Evolutionary conservation across 2,888 invertebrate genomes (phyloP).

Genomic region (Dryococelus australis): DNA sequence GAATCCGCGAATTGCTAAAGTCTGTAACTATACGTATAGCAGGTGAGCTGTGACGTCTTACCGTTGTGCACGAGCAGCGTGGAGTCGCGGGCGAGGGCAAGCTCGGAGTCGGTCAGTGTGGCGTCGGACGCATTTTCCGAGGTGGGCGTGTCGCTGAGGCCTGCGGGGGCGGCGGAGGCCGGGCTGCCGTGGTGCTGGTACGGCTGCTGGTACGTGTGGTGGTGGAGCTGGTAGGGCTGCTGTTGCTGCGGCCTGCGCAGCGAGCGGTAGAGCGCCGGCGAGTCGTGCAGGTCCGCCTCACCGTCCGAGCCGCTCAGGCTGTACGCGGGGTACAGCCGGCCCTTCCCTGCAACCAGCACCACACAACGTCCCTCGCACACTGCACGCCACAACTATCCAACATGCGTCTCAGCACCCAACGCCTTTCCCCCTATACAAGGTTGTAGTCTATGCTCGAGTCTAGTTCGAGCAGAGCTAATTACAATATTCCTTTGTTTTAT

Average conservation of each 20-base stretch:
- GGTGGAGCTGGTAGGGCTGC: constrained; percentile 54
- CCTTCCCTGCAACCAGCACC: constrained; percentile 66
- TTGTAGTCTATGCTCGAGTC: too few species aligned
- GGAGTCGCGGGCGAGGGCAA: constrained; percentile 81
- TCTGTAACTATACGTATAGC: too few species aligned
- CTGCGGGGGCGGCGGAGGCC: constrained; percentile 60
- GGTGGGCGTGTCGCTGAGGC: constrained; percentile 80
- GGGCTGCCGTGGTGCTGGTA: constrained; percentile 45
- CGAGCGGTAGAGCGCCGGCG: constrained; percentile 57
- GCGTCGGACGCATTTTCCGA: constrained; percentile 88
- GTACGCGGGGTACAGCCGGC: constrained; percentile 83
- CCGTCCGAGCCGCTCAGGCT: constrained; percentile 80
- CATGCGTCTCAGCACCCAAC: too few species aligned
- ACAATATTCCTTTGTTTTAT: too few species aligned
- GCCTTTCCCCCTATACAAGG: too few species aligned
- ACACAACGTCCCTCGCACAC: too few species aligned
- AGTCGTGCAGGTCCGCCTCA: constrained; percentile 63
- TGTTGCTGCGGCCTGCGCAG: constrained; percentile 50
- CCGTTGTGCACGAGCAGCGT: constrained; percentile 86
- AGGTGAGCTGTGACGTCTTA: too few species aligned
- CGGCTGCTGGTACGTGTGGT: constrained; percentile 66
- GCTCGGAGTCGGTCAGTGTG: constrained; percentile 83
- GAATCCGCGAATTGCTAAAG: too few species aligned
- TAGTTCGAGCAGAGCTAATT: too few species aligned
- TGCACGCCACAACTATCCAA: too few species aligned